Conservation (phyloP, 2,797 vertebrate genomes). For the Corythornis leucogaster region DNA sequence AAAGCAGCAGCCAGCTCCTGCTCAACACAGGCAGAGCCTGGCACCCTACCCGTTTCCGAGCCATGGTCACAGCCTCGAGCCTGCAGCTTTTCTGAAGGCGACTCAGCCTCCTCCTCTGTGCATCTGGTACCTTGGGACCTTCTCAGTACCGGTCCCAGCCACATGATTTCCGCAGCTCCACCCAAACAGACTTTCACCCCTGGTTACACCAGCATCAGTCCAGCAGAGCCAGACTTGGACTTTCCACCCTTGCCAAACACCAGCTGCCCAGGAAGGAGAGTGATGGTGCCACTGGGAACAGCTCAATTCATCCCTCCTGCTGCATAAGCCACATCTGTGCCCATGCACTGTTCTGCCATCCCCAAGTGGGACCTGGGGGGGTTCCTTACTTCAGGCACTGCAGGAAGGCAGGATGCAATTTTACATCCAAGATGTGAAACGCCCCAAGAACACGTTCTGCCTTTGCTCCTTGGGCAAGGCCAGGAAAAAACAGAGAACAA, state of each 20-base stretch:
- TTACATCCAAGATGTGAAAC: neutral
- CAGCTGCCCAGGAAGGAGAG: neutral
- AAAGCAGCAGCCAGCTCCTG: neutral
- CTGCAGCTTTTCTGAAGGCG: neutral
- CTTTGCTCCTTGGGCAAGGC: neutral
- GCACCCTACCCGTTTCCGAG: constrained; percentile 55
- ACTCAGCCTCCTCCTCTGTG: neutral
- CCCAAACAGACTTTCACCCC: constrained; percentile 23
- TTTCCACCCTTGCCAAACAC: neutral
- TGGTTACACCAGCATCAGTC: neutral
- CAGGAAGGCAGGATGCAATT: neutral
- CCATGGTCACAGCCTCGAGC: neutral
- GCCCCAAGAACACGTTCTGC: neutral
- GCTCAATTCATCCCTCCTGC: neutral
- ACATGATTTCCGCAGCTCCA: constrained; percentile 35
- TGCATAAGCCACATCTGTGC: rapidly evolving
- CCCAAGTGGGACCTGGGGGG: rapidly evolving
- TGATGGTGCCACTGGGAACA: rapidly evolving
- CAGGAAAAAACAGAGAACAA: constrained; percentile 37
- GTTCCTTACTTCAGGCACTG: rapidly evolving
- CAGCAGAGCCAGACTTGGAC: rapidly evolving
- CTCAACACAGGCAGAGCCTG: rapidly evolving
- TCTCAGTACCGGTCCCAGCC: neutral
- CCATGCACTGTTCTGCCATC: rapidly evolving
- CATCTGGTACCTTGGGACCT: neutral